Conservation (phyloP, 2,888 invertebrate species). For the Polydrusus tereticollis region DNA sequence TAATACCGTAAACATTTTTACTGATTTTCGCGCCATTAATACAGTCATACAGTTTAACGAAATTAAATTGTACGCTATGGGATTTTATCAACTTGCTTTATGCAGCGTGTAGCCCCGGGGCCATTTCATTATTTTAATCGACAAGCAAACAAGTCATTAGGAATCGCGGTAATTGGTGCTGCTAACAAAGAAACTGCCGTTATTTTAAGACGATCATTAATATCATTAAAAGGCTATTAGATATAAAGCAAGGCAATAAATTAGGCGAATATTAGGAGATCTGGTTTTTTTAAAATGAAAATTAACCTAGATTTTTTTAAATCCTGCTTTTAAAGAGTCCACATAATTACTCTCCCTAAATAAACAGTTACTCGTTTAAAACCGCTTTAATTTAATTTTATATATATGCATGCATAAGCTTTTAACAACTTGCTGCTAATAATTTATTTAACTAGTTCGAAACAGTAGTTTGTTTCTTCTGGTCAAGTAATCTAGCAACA, state of each 20-base stretch:
- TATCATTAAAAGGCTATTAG: neutral
- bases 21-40: neutral
- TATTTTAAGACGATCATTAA: neutral
- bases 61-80: neutral
- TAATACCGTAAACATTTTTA: neutral
- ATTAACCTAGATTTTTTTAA: neutral
- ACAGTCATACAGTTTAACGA: neutral
- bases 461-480: neutral
- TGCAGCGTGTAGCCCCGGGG: neutral
- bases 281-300: neutral
- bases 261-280: neutral
- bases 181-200: neutral
- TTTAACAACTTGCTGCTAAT: constrained; percentile 7
- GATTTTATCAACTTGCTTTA: neutral
- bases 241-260: neutral
- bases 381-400: neutral
- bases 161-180: neutral
- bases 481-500: constrained; percentile 4
- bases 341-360: neutral
- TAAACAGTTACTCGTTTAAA: constrained; percentile 3
- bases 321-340: neutral
- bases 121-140: neutral
- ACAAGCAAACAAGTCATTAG: neutral
- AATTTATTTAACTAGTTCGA: neutral
- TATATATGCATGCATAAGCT: neutral